Evolutionary conservation across 2,113 vertebrate genomes (phyloP), one percentile per base, ranked within the genome.

Genomic region (Brachirus orientalis): DNA sequence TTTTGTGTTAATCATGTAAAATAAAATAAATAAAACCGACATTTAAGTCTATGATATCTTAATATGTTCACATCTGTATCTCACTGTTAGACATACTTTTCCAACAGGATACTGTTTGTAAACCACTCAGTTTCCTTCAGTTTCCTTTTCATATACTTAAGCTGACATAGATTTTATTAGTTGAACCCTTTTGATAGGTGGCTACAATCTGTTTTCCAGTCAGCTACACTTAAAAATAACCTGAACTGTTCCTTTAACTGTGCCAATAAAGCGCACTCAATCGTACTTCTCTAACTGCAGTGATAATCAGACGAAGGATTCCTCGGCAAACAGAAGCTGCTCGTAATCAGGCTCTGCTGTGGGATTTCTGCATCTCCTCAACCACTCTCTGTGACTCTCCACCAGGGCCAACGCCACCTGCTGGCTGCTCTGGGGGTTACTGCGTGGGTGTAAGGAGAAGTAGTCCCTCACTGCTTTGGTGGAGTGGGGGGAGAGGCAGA

Each of bases 281-380:
- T 14, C 12, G 12, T 4, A 40, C 2, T 2, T 8, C 12, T 40
- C 12, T 10, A 11, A 12, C 11, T 12, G 10, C 14, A 43, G 40
- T 10, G 33, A 22, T 1, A 16, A 0, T 87, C 72, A 92, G 6
- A 92, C 68, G 0, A 91, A 94, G 40, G 93, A 94, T 51, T 96
- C 94, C 62, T 94, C 94, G 0, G 88, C 85, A 72, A 94, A 94
- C 79, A 95, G 86, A 54, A 93, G 92, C 88, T 94, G 92, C 56
- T 95, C 93, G 47, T 93, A 89, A 77, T 95, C 92, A 0, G 75
- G 48, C 75, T 95, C 94, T 50, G 88, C 85, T 35, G 88, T 80
- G 28, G 93, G 92, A 47, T 91, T 84, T 22, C 75, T 93, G 90
- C 89, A 95, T 41, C 87, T 87, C 82, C 86, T 89, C 65, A 88